Conservation (phyloP, 2,113 vertebrate genomes). For the Haliaeetus leucogaster region DNA sequence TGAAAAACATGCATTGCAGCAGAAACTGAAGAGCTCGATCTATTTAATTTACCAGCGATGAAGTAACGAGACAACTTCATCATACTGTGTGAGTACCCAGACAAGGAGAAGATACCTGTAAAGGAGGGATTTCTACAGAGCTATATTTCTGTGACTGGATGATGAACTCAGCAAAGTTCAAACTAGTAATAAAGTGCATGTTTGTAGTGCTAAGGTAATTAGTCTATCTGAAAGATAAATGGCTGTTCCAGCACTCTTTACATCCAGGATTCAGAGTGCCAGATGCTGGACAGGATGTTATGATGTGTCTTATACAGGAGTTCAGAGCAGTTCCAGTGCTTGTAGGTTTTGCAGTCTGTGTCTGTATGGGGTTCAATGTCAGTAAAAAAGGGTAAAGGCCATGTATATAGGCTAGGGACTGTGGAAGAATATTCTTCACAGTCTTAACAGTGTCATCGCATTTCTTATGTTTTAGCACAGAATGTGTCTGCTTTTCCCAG, state of each 20-base stretch:
- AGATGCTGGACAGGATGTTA: not conserved
- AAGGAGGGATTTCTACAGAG: not conserved
- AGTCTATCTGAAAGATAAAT: not conserved
- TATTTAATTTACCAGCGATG: not conserved
- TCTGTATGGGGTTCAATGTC: not conserved
- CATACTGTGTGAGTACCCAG: not conserved
- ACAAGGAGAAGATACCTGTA: not conserved
- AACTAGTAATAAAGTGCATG: not conserved
- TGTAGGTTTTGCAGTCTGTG: not conserved
- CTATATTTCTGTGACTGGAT: not conserved
- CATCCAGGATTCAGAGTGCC: not conserved
- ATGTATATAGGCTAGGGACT: not conserved
- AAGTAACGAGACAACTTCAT: not conserved
- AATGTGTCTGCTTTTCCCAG: not conserved
- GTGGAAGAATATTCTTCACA: not conserved
- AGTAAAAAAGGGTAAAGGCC: not conserved
- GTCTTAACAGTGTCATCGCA: not conserved
- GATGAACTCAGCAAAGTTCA: not conserved
- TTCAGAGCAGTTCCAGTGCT: not conserved
- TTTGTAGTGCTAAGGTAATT: not conserved
- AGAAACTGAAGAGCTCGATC: not conserved
- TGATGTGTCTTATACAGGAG: accelerated
- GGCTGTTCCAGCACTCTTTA: not conserved
- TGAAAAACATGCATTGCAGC: not conserved
- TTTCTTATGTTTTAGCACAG: not conserved